Conservation (phyloP, 2,113 vertebrate genomes). For the Lagopus muta region DNA sequence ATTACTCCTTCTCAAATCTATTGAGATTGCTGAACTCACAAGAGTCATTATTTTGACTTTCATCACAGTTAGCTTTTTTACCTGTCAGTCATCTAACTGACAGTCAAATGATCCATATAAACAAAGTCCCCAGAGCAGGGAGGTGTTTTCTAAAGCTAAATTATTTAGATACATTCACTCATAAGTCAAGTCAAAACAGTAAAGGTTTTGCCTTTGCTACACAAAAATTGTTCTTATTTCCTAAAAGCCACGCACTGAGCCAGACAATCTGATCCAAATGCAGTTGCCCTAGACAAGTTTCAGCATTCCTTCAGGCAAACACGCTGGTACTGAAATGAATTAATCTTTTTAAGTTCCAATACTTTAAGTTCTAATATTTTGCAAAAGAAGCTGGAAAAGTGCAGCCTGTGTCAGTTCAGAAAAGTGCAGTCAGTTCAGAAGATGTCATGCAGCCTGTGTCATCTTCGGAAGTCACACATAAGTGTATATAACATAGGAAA, state of each 20-base stretch:
- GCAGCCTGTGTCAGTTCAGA: too few relatives aligned
- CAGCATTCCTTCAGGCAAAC: constrained; percentile 21
- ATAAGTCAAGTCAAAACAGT: neutral
- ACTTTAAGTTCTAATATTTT: neutral
- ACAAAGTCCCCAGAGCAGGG: neutral
- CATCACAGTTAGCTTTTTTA: neutral
- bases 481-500: neutral
- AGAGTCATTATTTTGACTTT: neutral
- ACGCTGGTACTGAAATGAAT: neutral
- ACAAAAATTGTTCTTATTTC: constrained; percentile 33
- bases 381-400: neutral
- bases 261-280: constrained; percentile 9
- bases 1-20: neutral
- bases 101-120: neutral
- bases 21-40: neutral
- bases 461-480: neutral
- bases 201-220: neutral
- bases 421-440: too few relatives aligned
- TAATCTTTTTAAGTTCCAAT: neutral
- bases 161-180: neutral
- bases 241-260: neutral
- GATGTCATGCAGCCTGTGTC: neutral
- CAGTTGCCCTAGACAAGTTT: neutral
- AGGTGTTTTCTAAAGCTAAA: neutral
- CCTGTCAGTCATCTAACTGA: neutral